phyloP scores from a whole-genome alignment of 1,140 invertebrate genomes.

The Cyrtorhinus lividipennis region DNA sequence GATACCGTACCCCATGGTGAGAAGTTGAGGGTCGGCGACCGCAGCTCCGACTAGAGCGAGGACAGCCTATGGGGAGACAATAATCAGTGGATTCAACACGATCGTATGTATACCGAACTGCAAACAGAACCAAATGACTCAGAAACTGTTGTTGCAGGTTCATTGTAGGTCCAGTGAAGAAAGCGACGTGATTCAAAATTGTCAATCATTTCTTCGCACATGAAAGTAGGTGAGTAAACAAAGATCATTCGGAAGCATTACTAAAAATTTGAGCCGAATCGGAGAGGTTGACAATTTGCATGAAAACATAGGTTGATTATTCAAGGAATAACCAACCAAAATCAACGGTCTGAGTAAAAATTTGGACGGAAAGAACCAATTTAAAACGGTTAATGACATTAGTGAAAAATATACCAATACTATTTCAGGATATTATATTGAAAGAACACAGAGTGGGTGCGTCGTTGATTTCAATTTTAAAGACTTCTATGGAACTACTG shows the following conservation, averaged over 20 bases:
- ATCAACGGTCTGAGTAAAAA: no score
- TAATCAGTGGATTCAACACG: no score
- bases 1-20: slow-evolving; percentile 20
- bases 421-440: not conserved
- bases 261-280: no score
- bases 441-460: not conserved
- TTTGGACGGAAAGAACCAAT: not conserved
- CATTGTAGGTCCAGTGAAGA: not conserved
- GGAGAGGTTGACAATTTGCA: no score
- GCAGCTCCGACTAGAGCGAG: slow-evolving; percentile 31
- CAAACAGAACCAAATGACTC: not conserved
- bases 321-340: no score
- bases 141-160: not conserved
- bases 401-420: not conserved
- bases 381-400: not conserved
- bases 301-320: no score
- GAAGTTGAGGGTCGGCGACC: not conserved
- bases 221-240: not conserved
- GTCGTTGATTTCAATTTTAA: not conserved
- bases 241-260: not conserved
- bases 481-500: not conserved
- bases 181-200: not conserved
- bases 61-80: slow-evolving; percentile 35
- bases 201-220: not conserved
- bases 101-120: not conserved